Evolutionary conservation across 2,888 invertebrate genomes (phyloP), one percentile per base, ranked within the genome.

Genomic region (Strigamia transsilvanica): DNA sequence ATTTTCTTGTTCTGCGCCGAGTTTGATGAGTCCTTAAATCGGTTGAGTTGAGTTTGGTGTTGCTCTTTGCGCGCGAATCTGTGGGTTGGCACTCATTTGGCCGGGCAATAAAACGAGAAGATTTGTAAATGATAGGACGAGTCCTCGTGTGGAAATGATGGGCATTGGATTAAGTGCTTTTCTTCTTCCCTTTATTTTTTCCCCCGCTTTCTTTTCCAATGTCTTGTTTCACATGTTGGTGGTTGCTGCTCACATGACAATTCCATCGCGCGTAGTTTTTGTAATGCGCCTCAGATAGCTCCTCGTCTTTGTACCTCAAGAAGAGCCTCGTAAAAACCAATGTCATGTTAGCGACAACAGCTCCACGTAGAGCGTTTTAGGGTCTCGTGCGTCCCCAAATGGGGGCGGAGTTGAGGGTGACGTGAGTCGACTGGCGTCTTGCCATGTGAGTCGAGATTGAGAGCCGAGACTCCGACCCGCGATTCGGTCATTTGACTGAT

Each of bases 71-170:
- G 46, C 46, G 46, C 46, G 46, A 46, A 46, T 46, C 46, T 46
- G 46, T 46, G 46, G 46, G 46, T 46, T 46, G 46, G 46, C 73
- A 51, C 51, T 80, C 80, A 80, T 80, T 80, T 41, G 51, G 80
- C 18, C 21, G 32, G 21, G 80, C 80, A 41, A 80, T 80, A 80
- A 80, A 80, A 80, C 46, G 46, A 80, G 80, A 51, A 80, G 80
- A 80, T 80, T 80, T 80, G 80, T 80, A 80, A 80, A 80, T 51
- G 80, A 80, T 80, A 80, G 80, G 80, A 32, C 23, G 46, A 46
- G 46, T 46, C 46, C 46, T 46, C 46, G 46, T 46, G 46, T 46
- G 46, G 46, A 46, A 46, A 46, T 46, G 46, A 46, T 34, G 34
- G 79, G 79, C 27, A 21, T 38, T 21, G 80, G 80, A 80, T 80